Evolutionary conservation across 92 coral and sea anemone genomes (phyloP), one percentile per base, ranked within the genome.

Genomic region (Palythoa heliodiscus): DNA sequence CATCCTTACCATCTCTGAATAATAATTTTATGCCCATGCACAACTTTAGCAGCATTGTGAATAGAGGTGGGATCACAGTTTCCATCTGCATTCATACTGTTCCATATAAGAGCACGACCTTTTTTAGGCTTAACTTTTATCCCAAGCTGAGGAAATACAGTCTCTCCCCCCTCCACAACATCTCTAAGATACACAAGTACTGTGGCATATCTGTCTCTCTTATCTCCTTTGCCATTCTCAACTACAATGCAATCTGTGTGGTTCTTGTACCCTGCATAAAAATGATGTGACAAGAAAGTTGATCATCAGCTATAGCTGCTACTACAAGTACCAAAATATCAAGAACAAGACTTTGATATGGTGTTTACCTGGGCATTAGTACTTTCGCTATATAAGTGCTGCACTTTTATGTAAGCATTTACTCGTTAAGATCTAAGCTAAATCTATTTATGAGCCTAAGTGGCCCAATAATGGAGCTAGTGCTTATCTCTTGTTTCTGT

Each of bases 71-170:
- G 94, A 63, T 96, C 99, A 63, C 99, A 96, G 57, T 94, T 89
- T 9, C 98, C 99, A 63, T 83, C 88, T 2, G 74, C 67, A 48
- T 86, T 92, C 99, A 96, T 96, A 71, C 95, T 96, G 92, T 96
- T 96, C 99, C 99, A 96, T 60, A 96, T 89, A 22, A 96, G 90
- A 1, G 99, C 99, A 37, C 95, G 93, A 11, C 99, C 99, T 82
- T 92, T 94, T 72, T 89, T 95, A 15, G 99, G 99, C 84, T 92
- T 96, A 3, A 96, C 99, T 24, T 92, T 94, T 64, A 96, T 88
- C 39, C 97, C 95, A 38, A 96, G 91, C 70, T 93, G 93, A 17
- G 99, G 99, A 80, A 96, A 96, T 22, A 83, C 82, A 10, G 99
- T 96, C 87, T 96, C 97, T 0, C 99, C 99, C 48, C 99, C 98